phyloP scores from a whole-genome alignment of 2,888 invertebrate species.

The Lepidocyrtinus sp. region DNA sequence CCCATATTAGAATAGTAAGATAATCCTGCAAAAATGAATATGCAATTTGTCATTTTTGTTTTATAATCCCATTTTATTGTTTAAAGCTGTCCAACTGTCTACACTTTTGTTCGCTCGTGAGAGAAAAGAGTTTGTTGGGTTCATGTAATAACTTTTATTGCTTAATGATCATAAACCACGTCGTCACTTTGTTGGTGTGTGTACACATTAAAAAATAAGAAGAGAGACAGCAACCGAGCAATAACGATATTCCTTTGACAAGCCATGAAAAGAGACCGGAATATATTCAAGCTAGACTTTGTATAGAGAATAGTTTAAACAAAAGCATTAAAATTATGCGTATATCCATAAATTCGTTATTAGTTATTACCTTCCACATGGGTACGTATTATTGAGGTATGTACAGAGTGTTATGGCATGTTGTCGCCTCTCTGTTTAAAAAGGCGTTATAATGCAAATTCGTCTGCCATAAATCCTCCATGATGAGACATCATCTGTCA shows the following conservation, averaged over 20 bases:
- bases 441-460: conserved; percentile 52
- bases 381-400: conserved; percentile 16
- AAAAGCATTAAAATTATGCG: too few species aligned
- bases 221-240: background rate
- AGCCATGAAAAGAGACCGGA: background rate
- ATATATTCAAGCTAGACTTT: too few species aligned
- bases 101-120: conserved; percentile 11
- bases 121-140: too few species aligned
- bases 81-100: conserved; percentile 46
- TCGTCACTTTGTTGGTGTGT: too few species aligned
- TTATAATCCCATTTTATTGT: conserved; percentile 59
- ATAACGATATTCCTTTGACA: background rate
- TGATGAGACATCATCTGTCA: conserved; percentile 57
- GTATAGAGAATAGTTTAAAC: too few species aligned
- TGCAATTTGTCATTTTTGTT: conserved; percentile 60
- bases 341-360: too few species aligned
- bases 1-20: background rate
- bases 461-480: conserved; percentile 52
- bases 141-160: conserved; percentile 49
- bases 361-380: too few species aligned
- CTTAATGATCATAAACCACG: conserved; percentile 36
- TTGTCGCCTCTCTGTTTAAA: conserved; percentile 60
- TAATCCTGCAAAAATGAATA: conserved; percentile 25
- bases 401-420: conserved; percentile 53
- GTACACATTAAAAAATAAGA: background rate